Evolutionary conservation across 1,140 invertebrate genomes (phyloP), one percentile per base, ranked within the genome.

Genomic region (Rhopalosiphum padi): DNA sequence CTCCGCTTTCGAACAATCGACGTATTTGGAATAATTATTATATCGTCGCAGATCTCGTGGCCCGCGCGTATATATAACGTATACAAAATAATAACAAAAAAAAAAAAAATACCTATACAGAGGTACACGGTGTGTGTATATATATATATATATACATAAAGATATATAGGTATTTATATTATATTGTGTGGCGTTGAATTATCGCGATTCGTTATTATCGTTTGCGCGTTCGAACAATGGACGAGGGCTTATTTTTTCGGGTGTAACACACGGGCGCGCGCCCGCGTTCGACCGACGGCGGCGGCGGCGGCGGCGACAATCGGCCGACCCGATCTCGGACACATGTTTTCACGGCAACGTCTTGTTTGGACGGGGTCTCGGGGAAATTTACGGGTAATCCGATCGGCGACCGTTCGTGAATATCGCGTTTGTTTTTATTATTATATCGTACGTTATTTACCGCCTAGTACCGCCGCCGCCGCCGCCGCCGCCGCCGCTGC

Each of bases 261-360:
- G 91, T 37, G 90, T 60, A 60, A 77, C 8, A 18, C 46, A 23
- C 25, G 68, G 25, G 68, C n/a, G 7, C 8, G 53, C 37, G 37
- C 1, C 53, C 35, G 30, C 86, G 18, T 6, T 37, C 82, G 35
- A 3, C 37, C 37, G 22, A 85, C 82, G 11, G 35, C 41, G 9
- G 1, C n/a, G 22, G 18, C 82, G 11, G 35, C 41, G 9, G 1
- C n/a, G 22, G 18, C 35, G 46, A 23, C 90, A 85, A 93, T 93
- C 91, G 68, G 82, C 3, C 48, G 23, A 15, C 4, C 82, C 82
- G 48, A 93, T 93, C 91, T 93, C 77, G 48, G 91, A 93, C 91
- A 93, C 91, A n/a, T 93, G 91, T 93, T 93, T 93, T 93, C 91
- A 93, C 91, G 91, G 91, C 91, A 93, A 93, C 91, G 91, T 93